phyloP scores from a whole-genome alignment of 1,140 invertebrate species.

The Macrotrachela quadricornifera region DNA sequence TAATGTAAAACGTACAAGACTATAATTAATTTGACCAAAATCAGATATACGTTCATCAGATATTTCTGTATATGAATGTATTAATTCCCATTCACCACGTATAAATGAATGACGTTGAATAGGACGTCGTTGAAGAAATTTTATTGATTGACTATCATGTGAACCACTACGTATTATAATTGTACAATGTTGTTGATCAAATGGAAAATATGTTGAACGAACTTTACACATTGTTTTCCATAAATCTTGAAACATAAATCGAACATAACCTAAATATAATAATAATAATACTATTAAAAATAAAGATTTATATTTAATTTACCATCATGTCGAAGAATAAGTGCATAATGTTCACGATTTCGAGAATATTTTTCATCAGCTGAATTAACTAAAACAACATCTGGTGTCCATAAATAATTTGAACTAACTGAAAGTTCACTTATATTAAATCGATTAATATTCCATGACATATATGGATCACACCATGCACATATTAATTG shows the following conservation, averaged over 20 bases:
- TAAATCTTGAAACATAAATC: conserved; percentile 3
- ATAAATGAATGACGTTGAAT: too few relatives aligned
- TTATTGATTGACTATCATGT: not conserved
- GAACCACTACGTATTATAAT: conserved; percentile 1
- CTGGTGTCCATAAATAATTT: not conserved
- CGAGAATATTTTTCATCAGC: conserved; percentile 5
- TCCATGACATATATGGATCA: too few relatives aligned
- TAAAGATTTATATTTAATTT: too few relatives aligned
- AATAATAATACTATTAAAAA: not conserved
- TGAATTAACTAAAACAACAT: conserved; percentile 6
- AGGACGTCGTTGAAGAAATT: not conserved
- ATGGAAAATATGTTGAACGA: conserved; percentile 3
- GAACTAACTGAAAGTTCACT: too few relatives aligned
- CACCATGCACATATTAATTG: too few relatives aligned
- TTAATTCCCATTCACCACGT: too few relatives aligned
- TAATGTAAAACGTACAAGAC: not conserved
- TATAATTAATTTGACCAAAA: not conserved
- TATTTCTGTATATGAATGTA: conserved; percentile 4
- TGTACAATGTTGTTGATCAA: conserved; percentile 4
- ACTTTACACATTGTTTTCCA: conserved; percentile 1
- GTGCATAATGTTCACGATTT: conserved; percentile 5
- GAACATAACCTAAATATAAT: not conserved
- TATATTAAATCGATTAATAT: too few relatives aligned
- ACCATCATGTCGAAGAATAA: not conserved
- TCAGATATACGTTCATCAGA: not conserved